Base-by-base conservation (phyloP, 37 sponge, comb jelly and placozoan species). In the Chondrosia reniformis region DNA sequence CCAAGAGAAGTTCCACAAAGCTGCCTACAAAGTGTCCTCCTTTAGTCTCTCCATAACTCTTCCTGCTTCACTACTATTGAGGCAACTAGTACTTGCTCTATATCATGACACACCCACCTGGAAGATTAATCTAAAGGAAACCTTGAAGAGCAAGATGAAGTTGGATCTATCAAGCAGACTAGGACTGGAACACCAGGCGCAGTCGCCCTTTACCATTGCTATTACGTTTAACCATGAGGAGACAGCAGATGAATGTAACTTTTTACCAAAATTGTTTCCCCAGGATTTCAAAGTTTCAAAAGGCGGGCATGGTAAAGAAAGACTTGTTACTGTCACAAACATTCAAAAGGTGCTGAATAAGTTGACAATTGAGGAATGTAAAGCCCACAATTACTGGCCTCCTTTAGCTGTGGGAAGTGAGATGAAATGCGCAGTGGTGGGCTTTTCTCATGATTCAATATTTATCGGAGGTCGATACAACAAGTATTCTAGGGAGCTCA, bases 401-500 rank as follows among this genome's bases (percentile, higher is more conserved):
- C 84, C 37, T 31, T 81, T 8, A 31, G 38, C 15, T 0, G 43
- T 56, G n/a, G 13, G 2, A 54, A 30, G 32, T 77, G 78, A 75
- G 41, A 34, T 45, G 59, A 71, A 59, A 9, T 34, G n/a, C 21
- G 45, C 25, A 55, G 8, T 13, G 0, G 59, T 91, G 9, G 46
- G 33, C 36, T 77, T 87, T 66, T 25, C 37, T 33, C 88, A 87
- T 37, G 67, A 55, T 6, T 79, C 94, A 5, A 8, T 89, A 10
- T 89, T 76, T 45, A 30, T 90, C 32, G 94, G 79, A 37, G 99
- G 99, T 0, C 83, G 99, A 3, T 99, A 99, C 84, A 87, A 84
- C 64, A 99, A 99, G 74, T 92, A 84, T 56, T 93, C 96, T 13
- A 82, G 99, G 38, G 22, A 37, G 0, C 66, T 99, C 7, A 84